Conservation (phyloP, 2,113 vertebrate species). For the Ceratotherium simum region DNA sequence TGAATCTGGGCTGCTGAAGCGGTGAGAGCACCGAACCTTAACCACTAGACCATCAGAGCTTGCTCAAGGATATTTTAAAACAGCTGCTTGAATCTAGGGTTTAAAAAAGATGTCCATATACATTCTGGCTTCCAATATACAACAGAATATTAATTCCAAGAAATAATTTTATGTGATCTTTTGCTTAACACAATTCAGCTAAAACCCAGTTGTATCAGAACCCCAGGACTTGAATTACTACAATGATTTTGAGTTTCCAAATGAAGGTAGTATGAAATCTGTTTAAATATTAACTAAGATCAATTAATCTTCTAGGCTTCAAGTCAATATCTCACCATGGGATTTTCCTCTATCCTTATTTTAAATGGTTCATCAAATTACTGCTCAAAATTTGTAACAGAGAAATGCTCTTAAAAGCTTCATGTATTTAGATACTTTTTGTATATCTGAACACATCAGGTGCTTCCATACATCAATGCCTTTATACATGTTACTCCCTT, state of each 20-base stretch:
- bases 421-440: not conserved
- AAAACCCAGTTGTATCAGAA: not conserved
- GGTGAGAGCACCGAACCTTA: no score
- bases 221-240: not conserved
- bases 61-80: not conserved
- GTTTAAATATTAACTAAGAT: not conserved
- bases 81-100: not conserved
- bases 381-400: not conserved
- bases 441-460: not conserved
- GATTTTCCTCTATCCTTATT: not conserved
- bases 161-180: not conserved
- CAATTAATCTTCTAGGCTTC: not conserved
- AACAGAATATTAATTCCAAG: not conserved
- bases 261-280: not conserved
- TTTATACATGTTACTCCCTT: not conserved
- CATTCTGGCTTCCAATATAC: not conserved
- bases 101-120: not conserved
- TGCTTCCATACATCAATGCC: not conserved
- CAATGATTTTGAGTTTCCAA: not conserved
- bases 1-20: no score
- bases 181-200: not conserved
- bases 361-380: not conserved
- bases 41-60: no score
- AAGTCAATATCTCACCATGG: not conserved
- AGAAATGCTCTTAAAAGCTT: not conserved